These are phyloP conservation scores for Cossypha polioptera DNA, from an alignment of 2,797 vertebrate species.

Conservation along the genomic window DNA sequence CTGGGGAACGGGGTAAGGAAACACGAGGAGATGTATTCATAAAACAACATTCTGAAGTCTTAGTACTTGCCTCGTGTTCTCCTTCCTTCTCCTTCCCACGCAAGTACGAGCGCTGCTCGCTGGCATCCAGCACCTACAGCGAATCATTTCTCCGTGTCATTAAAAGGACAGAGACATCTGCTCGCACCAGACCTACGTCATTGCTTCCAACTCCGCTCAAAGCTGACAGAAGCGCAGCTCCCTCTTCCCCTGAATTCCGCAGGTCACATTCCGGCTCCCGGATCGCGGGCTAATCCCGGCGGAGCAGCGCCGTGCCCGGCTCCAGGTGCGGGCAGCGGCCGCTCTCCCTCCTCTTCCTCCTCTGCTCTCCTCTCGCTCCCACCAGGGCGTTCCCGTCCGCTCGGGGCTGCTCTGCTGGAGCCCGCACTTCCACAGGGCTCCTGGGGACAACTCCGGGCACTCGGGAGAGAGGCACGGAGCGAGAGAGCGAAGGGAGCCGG, in stretches of 20 bases:
- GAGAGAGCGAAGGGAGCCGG: not conserved
- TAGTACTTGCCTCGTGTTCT: not conserved
- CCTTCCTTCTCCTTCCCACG: constrained; percentile 24
- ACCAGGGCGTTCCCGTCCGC: not conserved
- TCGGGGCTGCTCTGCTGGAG: not conserved
- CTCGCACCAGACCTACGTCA: not conserved
- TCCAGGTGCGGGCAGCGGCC: not conserved
- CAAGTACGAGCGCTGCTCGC: not conserved
- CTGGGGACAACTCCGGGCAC: not conserved
- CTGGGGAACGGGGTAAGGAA: not conserved
- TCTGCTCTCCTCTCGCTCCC: not conserved
- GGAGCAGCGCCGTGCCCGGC: not conserved
- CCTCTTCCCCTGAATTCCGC: not conserved
- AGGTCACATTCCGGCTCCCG: not conserved
- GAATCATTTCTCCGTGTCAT: not conserved
- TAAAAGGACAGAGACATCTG: not conserved
- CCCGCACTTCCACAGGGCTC: not conserved
- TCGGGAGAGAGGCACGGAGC: not conserved
- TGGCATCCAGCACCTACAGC: constrained; percentile 49
- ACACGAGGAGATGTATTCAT: accelerated
- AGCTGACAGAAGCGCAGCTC: not conserved
- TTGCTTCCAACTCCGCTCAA: not conserved
- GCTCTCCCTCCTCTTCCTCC: not conserved
- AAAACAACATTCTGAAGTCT: not conserved
- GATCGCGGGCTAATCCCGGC: accelerated